phyloP scores from a whole-genome alignment of 2,888 invertebrate genomes.

The Crematogaster levior region DNA sequence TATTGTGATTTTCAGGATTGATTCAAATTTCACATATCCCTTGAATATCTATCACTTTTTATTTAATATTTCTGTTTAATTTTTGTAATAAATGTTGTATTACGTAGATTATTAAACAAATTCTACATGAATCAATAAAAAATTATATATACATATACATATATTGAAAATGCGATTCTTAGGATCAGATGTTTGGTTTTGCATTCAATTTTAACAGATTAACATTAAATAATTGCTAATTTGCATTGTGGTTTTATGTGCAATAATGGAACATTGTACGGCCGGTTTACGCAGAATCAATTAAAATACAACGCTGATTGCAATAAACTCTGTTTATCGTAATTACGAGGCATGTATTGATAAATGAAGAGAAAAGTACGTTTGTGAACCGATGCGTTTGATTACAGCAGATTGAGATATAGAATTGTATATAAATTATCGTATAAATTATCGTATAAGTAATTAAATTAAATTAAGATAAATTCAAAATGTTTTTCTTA shows the following conservation, averaged over 20 bases:
- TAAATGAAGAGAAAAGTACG: neutral
- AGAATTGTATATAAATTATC: slow-evolving; percentile 1
- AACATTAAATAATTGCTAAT: slow-evolving; percentile 44
- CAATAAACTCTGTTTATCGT: slow-evolving; percentile 36
- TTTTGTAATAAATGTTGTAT: neutral
- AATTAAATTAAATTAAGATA: slow-evolving; percentile 11
- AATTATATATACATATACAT: neutral
- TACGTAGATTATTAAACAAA: neutral
- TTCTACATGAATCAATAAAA: slow-evolving; percentile 1
- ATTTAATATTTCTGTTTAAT: slow-evolving; percentile 27
- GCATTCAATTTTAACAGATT: slow-evolving; percentile 22
- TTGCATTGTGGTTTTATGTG: slow-evolving; percentile 5
- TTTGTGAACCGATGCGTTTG: slow-evolving; percentile 8
- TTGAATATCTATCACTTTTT: neutral
- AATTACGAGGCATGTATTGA: slow-evolving; percentile 21
- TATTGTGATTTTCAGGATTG: slow-evolving; percentile 11
- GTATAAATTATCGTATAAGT: neutral
- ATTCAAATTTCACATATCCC: neutral
- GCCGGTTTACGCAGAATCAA: slow-evolving; percentile 24
- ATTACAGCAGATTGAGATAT: slow-evolving; percentile 3
- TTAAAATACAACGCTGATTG: slow-evolving; percentile 41
- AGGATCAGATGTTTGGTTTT: neutral
- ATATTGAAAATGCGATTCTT: slow-evolving; percentile 18
- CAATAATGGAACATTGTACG: slow-evolving; percentile 20
- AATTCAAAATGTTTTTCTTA: neutral